phyloP scores from a whole-genome alignment of 2,113 vertebrate species.

The Chamaetylas fuelleborni region DNA sequence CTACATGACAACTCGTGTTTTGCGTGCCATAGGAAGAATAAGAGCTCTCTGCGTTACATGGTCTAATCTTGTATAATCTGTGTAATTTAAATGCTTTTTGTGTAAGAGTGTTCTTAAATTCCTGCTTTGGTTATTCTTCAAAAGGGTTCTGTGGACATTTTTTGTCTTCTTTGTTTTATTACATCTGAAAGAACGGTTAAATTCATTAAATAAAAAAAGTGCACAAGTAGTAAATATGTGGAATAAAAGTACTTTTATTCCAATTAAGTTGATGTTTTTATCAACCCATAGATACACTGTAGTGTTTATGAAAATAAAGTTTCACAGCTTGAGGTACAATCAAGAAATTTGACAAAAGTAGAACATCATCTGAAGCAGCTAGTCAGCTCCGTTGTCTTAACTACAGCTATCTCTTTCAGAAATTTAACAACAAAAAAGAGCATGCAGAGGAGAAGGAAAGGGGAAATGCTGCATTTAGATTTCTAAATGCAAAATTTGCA shows the following conservation, averaged over 20 bases:
- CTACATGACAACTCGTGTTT: not conserved
- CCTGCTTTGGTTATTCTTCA: slow-evolving; percentile 7
- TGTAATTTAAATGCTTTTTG: slow-evolving; percentile 37
- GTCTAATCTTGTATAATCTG: slow-evolving; percentile 44
- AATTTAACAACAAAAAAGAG: not conserved
- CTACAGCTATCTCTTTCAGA: not conserved
- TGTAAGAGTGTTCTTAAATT: not conserved
- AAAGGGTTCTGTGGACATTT: not conserved
- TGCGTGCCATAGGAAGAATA: not conserved
- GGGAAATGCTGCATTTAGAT: not conserved
- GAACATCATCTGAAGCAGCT: not conserved
- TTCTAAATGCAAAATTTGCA: not conserved
- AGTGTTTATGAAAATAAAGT: not conserved
- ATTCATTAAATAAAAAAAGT: not conserved
- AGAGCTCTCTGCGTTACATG: not conserved
- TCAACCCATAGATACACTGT: not conserved
- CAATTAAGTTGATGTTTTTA: not conserved
- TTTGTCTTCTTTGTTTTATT: not conserved
- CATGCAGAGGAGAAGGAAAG: not conserved
- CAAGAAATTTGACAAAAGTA: not conserved
- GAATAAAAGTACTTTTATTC: not conserved
- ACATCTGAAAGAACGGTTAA: not conserved
- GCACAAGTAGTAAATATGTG: not conserved
- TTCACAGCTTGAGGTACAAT: not conserved
- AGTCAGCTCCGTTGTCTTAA: not conserved